A percentile compares a stretch with the other conserved stretches of the same genome.
phyloP scores from a whole-genome alignment of 2,113 vertebrate species.

The Oryzias woworae region DNA sequence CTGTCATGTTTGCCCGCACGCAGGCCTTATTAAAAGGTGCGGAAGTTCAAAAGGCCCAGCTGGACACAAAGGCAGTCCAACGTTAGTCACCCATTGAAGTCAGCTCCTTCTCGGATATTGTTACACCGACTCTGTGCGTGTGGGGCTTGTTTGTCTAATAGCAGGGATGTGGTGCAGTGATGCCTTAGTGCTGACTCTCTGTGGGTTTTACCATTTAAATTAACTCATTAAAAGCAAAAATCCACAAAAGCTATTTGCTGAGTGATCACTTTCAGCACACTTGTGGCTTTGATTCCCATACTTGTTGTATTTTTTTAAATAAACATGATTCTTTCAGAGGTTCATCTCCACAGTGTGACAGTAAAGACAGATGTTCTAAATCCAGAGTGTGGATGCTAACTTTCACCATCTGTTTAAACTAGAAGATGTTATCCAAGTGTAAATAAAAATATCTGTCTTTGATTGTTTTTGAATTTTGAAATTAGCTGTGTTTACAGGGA shows the following conservation, averaged over 20 bases:
- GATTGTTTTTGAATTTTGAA: neutral
- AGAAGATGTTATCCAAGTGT: too few species aligned
- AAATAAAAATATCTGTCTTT: neutral
- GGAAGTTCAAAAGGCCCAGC: constrained; percentile 59
- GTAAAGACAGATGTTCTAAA: constrained; percentile 61
- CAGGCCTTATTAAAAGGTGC: constrained; percentile 43
- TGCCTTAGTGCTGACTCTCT: constrained; percentile 27
- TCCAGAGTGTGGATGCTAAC: constrained; percentile 50
- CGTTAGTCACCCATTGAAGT: constrained; percentile 72
- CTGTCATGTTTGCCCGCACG: constrained; percentile 49
- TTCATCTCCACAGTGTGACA: constrained; percentile 13
- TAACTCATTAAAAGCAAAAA: constrained; percentile 38
- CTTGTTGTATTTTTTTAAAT: constrained; percentile 40
- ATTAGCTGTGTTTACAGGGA: neutral
- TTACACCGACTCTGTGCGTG: constrained; percentile 46
- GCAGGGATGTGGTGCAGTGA: constrained; percentile 36
- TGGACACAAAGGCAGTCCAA: constrained; percentile 66
- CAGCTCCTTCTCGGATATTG: constrained; percentile 70
- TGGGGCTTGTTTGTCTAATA: constrained; percentile 17
- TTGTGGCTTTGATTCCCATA: constrained; percentile 50
- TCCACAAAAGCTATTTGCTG: constrained; percentile 47
- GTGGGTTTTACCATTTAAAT: constrained; percentile 50
- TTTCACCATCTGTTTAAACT: constrained; percentile 41
- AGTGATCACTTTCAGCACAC: constrained; percentile 22
- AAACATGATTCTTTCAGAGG: constrained; percentile 24